Percentiles rank a stretch among this genome's conserved stretches.
phyloP scores from a whole-genome alignment of 2,113 vertebrate species.

The Cichladusa arquata region DNA sequence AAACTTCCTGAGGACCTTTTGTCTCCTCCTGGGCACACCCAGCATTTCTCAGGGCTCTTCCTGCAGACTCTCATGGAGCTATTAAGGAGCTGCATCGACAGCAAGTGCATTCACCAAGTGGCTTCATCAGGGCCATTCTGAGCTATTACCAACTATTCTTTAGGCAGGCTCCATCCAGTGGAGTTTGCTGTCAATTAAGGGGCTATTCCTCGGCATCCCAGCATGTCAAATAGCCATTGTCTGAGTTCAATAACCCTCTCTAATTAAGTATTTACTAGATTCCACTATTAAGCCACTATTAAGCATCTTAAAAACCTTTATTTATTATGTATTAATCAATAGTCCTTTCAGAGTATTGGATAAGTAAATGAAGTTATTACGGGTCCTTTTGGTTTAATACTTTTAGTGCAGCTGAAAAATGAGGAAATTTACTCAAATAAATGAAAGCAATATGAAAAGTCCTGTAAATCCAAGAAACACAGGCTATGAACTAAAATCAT shows the following conservation, averaged over 20 bases:
- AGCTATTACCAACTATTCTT: background rate
- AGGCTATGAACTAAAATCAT: background rate
- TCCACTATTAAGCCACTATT: conserved; percentile 52
- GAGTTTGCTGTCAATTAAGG: conserved; percentile 34
- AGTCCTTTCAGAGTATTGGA: conserved; percentile 20
- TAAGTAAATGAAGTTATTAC: conserved; percentile 24
- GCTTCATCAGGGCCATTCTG: background rate
- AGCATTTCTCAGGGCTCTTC: background rate
- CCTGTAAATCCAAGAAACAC: background rate
- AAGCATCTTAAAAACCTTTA: conserved; percentile 52
- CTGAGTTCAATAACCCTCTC: conserved; percentile 45
- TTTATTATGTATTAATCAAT: conserved; percentile 66
- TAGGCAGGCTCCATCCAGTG: background rate
- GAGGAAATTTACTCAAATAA: background rate
- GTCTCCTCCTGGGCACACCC: background rate
- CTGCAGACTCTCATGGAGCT: background rate
- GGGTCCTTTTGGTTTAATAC: background rate
- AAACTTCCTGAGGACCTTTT: background rate
- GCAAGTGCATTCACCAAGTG: background rate
- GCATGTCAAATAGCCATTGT: conserved; percentile 36
- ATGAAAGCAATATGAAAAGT: background rate
- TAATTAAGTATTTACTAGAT: conserved; percentile 67
- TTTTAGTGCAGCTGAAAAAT: background rate
- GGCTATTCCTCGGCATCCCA: conserved; percentile 7
- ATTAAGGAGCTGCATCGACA: background rate